phyloP scores from a whole-genome alignment of 1,140 invertebrate species.

The Pollicipes pollicipes region DNA sequence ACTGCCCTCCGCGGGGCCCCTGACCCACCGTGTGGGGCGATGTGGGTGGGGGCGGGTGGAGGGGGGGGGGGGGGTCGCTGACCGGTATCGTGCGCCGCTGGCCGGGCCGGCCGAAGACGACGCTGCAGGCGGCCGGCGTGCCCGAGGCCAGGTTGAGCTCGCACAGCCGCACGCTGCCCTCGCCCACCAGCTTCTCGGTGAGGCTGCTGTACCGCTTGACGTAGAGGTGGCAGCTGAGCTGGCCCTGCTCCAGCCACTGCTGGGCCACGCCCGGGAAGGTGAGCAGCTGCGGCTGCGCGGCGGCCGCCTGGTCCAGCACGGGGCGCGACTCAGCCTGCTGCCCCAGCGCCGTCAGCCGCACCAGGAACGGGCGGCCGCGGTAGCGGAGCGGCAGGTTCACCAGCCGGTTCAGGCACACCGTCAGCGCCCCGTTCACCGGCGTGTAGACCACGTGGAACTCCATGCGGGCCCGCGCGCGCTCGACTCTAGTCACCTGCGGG shows the following conservation, averaged over 20 bases:
- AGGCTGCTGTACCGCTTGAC: not conserved
- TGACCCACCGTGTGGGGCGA: too few species aligned
- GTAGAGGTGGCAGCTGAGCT: not conserved
- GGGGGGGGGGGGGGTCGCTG: too few species aligned
- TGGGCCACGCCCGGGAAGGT: not conserved
- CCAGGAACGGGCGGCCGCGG: not conserved
- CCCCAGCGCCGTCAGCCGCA: not conserved
- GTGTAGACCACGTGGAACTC: slow-evolving; percentile 8
- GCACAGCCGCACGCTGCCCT: not conserved
- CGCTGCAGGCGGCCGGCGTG: not conserved
- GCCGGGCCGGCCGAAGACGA: not conserved
- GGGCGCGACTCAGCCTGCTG: not conserved
- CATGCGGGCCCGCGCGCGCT: not conserved
- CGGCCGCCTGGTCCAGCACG: not conserved
- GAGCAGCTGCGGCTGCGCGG: not conserved
- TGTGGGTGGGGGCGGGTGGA: too few species aligned
- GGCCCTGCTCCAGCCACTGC: not conserved
- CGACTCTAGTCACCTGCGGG: not conserved
- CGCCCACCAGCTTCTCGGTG: not conserved
- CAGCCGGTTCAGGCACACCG: not conserved
- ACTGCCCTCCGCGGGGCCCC: too few species aligned
- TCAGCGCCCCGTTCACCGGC: not conserved
- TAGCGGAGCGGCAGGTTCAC: not conserved
- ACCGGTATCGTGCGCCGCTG: not conserved
- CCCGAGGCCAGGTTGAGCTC: not conserved